Percentiles rank a stretch among this genome's conserved stretches.
Evolutionary conservation across 2,888 invertebrate genomes (phyloP).

Genomic region (Mesoligia furuncula): DNA sequence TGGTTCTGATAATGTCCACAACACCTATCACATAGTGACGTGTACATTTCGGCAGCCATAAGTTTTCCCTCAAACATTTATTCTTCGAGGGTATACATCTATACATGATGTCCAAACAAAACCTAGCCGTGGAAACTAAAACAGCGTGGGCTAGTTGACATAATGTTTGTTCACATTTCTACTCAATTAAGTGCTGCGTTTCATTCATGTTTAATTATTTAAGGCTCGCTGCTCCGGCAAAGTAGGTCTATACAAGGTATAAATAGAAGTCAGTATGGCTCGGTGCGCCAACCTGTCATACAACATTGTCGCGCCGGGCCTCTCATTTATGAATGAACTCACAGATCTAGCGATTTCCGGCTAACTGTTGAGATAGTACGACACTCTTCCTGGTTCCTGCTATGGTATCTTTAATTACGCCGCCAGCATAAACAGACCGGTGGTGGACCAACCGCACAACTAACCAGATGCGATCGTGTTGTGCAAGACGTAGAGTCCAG

Average conservation of each 20-base stretch:
- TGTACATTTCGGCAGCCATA: conserved; percentile 43
- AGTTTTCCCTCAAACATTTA: conserved; percentile 66
- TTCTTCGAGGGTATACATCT: conserved; percentile 46
- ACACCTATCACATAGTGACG: conserved; percentile 41
- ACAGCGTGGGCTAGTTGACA: conserved; percentile 76
- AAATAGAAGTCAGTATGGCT: conserved; percentile 80
- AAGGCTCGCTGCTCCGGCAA: conserved; percentile 72
- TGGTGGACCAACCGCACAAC: conserved; percentile 62
- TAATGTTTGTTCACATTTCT: conserved; percentile 87
- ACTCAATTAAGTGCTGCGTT: conserved; percentile 88
- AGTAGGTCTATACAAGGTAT: conserved; percentile 73
- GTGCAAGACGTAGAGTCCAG: conserved; percentile 74
- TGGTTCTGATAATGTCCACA: conserved; percentile 48
- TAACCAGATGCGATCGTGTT: conserved; percentile 72
- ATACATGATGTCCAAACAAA: conserved; percentile 69
- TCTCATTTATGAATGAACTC: conserved; percentile 90
- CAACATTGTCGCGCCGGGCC: conserved; percentile 84
- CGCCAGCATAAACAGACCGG: conserved; percentile 84
- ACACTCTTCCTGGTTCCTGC: conserved; percentile 91
- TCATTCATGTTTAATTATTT: conserved; percentile 88
- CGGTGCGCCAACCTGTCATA: conserved; percentile 81
- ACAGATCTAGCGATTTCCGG: conserved; percentile 90
- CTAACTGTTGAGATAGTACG: conserved; percentile 90
- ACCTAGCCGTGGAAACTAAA: conserved; percentile 70
- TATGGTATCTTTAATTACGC: conserved; percentile 89